Evolutionary conservation across 2,888 invertebrate species (phyloP), one percentile per base, ranked within the genome.

Genomic region (Dendrolimus pini): DNA sequence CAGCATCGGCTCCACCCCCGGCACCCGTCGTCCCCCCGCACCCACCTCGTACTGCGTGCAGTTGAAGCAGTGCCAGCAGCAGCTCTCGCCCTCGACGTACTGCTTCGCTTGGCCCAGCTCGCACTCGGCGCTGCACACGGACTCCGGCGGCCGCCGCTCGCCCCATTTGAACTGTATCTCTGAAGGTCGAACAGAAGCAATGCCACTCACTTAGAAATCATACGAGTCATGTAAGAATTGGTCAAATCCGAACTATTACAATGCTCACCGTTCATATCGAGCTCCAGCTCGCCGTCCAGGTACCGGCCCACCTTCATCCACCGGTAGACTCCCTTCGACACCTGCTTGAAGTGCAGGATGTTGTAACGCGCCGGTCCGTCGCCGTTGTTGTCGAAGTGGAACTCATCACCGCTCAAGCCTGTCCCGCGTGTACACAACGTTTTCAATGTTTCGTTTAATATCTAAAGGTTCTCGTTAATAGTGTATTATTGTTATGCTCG

Each of bases 361-460:
- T 98, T 96, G 91, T 98, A 98, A 54, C 98, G 93, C 9, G 98
- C 97, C 0, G 98, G 98, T 0, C 98, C 98, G 79, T 98, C 98
- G 1, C 98, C 98, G 70, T 96, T 95, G 58, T 86, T 91, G 79
- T 98, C 96, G 82, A 98, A 98, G 66, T 94, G 94, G 82, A 98
- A 98, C 73, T 95, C 93, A 81, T 97, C 97, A 0, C 96, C 97
- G 70, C 96, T 96, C 58, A 98, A 89, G 65, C 98, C 98, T 98
- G 77, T 1, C 54, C 7, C 13, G 7, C n/a, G 9, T 0, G 3
- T 30, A 30, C 3, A 52, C 30, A 54, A 41, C 41, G 18, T 54
- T 14, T 52, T 14, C 7, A 60, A 0, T 10, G n/a, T 14, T 58
- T 10, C 9, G 1, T 13, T 52, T 9, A 0, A 9, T n/a, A 9